phyloP scores from a whole-genome alignment of 2,888 invertebrate species.

The Chironomus riparius region DNA sequence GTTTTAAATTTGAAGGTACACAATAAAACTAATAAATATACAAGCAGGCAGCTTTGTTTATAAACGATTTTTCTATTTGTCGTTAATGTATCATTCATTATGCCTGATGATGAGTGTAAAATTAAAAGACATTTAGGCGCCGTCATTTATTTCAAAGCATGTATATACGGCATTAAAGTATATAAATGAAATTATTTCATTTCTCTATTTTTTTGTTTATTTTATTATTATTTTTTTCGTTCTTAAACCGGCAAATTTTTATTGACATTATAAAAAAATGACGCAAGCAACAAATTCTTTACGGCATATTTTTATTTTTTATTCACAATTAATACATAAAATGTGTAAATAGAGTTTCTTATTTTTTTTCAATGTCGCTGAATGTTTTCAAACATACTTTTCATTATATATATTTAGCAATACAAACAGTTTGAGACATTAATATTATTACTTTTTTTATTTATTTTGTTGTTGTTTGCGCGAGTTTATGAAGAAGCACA shows the following conservation, averaged over 20 bases:
- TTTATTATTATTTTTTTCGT: neutral
- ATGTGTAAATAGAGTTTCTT: neutral
- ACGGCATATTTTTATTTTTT: neutral
- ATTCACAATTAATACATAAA: neutral
- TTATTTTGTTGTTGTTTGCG: too few species aligned
- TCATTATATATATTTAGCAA: too few species aligned
- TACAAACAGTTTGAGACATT: too few species aligned
- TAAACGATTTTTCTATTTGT: neutral
- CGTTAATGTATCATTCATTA: neutral
- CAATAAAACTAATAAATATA: neutral
- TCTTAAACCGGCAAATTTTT: conserved; percentile 18
- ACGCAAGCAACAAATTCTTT: conserved; percentile 10
- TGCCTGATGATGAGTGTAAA: conserved; percentile 11
- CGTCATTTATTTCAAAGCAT: neutral
- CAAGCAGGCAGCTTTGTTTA: too few species aligned
- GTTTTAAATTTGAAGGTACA: too few species aligned
- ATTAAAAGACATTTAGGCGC: conserved; percentile 26
- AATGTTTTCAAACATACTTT: too few species aligned
- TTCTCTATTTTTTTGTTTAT: conserved; percentile 14
- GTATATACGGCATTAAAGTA: neutral
- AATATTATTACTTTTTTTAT: too few species aligned
- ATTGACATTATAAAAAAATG: conserved; percentile 12
- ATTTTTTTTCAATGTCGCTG: too few species aligned
- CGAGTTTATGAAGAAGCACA: too few species aligned
- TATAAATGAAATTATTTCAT: conserved; percentile 18